Evolutionary conservation across 2,113 vertebrate genomes (phyloP).

Genomic region (Coptodon rendalli): DNA sequence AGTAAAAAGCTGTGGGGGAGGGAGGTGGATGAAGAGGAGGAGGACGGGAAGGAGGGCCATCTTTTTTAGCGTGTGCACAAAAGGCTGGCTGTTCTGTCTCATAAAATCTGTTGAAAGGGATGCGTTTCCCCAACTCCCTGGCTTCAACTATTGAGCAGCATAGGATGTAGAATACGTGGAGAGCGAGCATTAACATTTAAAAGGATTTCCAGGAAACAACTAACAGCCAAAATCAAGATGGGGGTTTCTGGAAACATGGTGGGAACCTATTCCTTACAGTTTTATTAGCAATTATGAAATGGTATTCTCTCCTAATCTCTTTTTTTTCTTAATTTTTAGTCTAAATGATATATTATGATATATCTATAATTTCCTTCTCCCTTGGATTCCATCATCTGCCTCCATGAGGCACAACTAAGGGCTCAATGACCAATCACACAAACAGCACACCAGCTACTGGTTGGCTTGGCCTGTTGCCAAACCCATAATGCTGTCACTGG

Average conservation of each 20-base stretch:
- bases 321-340: neutral
- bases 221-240: constrained; percentile 39
- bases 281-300: constrained; percentile 9
- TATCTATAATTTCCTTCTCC: neutral
- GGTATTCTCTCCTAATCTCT: neutral
- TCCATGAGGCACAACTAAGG: neutral
- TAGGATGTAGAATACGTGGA: constrained; percentile 41
- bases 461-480: constrained; percentile 63
- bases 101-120: constrained; percentile 56
- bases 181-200: constrained; percentile 54
- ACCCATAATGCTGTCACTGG: constrained; percentile 31
- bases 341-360: neutral
- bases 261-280: neutral
- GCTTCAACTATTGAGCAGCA: constrained; percentile 28
- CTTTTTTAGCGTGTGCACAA: constrained; percentile 53
- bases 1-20: constrained; percentile 35
- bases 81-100: constrained; percentile 54
- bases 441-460: constrained; percentile 61
- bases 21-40: constrained; percentile 2
- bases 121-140: constrained; percentile 46
- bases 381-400: neutral
- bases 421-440: constrained; percentile 60
- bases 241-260: constrained; percentile 2
- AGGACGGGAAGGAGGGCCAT: constrained; percentile 40
- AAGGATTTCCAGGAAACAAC: constrained; percentile 51